These are phyloP conservation scores for Ganaspis sp. DNA, from an alignment of 1,140 invertebrate species.

Conservation along the genomic window DNA sequence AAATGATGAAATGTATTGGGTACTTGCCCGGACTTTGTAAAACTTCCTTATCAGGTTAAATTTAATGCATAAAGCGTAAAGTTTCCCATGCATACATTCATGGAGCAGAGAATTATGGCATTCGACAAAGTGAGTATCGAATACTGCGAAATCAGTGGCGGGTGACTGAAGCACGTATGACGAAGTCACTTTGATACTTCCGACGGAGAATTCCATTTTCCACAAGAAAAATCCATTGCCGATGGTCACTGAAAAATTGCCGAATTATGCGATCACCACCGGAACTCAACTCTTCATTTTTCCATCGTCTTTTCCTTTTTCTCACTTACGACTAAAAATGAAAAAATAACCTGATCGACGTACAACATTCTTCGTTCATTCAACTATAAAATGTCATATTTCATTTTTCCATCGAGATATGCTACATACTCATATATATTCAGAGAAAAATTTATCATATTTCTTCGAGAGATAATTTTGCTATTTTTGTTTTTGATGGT, in stretches of 20 bases:
- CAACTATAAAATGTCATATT: constrained; percentile 12
- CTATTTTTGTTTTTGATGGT: not conserved
- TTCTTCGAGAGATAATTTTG: not conserved
- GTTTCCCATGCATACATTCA: constrained; percentile 76
- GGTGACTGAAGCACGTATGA: constrained; percentile 71
- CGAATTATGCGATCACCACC: constrained; percentile 43
- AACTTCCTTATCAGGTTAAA: constrained; percentile 66
- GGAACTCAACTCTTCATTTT: constrained; percentile 16
- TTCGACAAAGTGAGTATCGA: constrained; percentile 65
- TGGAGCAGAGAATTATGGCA: constrained; percentile 63
- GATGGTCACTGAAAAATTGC: constrained; percentile 58
- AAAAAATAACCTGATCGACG: not conserved
- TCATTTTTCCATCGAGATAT: not conserved
- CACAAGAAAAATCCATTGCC: constrained; percentile 66
- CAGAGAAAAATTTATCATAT: not conserved
- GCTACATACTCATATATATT: too few species aligned
- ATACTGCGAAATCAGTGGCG: constrained; percentile 67
- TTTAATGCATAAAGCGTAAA: constrained; percentile 76
- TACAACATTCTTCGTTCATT: constrained; percentile 1
- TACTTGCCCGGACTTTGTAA: constrained; percentile 42
- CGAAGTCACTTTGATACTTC: constrained; percentile 59
- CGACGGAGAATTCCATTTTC: constrained; percentile 59
- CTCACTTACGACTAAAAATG: constrained; percentile 3
- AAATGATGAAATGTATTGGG: constrained; percentile 48
- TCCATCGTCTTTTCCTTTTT: constrained; percentile 14